Base-by-base conservation (phyloP, 2,888 invertebrate genomes). In the Hemaris fuciformis region DNA sequence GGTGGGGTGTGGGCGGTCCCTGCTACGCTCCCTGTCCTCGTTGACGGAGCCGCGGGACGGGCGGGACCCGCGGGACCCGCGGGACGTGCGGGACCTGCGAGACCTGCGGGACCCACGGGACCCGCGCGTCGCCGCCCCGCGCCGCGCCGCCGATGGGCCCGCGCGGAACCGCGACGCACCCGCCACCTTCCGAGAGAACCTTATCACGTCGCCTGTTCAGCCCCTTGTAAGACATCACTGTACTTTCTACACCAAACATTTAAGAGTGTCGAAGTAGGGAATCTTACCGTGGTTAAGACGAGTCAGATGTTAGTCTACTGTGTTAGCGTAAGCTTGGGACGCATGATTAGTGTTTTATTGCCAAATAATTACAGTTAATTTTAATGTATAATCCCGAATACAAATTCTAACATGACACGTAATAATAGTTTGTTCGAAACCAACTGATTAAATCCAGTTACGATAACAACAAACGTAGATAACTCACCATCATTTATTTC, bases 11-110 rank as follows among this genome's bases (percentile, higher is more conserved):
- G 83, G 85, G 74, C 86, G 84, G 71, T 76, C 88, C 68, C 81
- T 94, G 79, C 92, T 94, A 66, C 93, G 94, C 63, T 94, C 95
- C 67, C 90, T 94, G 69, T 94, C 94, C 65, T 94, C 94, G 71
- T 79, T 94, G 74, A 93, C 93, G 8, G 93, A 93, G 68, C 81
- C 79, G 43, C 75, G 77, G 27, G 77, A 68, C 46, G 78, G 80
- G 62, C 80, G 73, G 22, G 45, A 45, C 2, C 20, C 18, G 45
- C 45, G 45, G 22, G 45, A 43, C 8, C 20, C 2, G 20, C 18
- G 43, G 20, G 43, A 43, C 3, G 13, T 23, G 1, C 45, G 45
- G 1, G 45, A 20, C 45, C 20, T 23, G 22, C 45, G 6, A 22
- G 3, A 13, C 41, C 65, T 67, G n/a, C 38, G 66, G 62, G 13